Conservation (phyloP, 2,888 invertebrate genomes). For the Phalera bucephala region DNA sequence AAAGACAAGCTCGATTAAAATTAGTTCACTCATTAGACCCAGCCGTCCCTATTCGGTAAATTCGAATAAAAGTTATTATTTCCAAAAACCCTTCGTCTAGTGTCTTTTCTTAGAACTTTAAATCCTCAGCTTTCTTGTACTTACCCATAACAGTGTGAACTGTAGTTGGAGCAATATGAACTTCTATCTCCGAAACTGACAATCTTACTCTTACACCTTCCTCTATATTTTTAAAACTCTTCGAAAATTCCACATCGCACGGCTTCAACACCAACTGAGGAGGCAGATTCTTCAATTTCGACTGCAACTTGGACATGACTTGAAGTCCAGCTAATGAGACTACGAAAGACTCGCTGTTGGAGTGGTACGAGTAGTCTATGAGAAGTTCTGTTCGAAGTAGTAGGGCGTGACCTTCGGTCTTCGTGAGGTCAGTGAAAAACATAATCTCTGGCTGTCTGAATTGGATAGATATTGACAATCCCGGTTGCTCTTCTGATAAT, state of each 20-base stretch:
- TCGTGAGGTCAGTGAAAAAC: constrained; percentile 86
- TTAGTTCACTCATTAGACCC: no score
- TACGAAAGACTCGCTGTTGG: constrained; percentile 85
- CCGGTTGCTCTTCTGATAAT: constrained; percentile 73
- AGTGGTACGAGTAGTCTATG: constrained; percentile 87
- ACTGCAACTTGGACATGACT: constrained; percentile 83
- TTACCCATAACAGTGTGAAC: constrained; percentile 87
- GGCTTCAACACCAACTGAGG: constrained; percentile 86
- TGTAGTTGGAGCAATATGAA: constrained; percentile 88
- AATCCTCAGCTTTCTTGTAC: no score
- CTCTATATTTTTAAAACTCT: constrained; percentile 84
- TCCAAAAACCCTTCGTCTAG: no score
- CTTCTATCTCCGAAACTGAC: constrained; percentile 86
- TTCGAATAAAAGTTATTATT: no score
- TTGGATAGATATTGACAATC: constrained; percentile 87
- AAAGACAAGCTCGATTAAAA: no score
- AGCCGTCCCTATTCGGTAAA: no score
- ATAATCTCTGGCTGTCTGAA: constrained; percentile 91
- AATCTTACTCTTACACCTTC: constrained; percentile 86
- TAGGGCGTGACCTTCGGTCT: constrained; percentile 84
- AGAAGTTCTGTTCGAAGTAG: constrained; percentile 87
- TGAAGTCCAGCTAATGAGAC: constrained; percentile 62
- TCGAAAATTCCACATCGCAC: constrained; percentile 87
- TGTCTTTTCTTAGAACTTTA: no score
- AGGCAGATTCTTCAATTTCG: constrained; percentile 73